A percentile compares a stretch with the other conserved stretches of the same genome.
Evolutionary conservation across 1,140 invertebrate species (phyloP).

Genomic region (Cherax destructor): DNA sequence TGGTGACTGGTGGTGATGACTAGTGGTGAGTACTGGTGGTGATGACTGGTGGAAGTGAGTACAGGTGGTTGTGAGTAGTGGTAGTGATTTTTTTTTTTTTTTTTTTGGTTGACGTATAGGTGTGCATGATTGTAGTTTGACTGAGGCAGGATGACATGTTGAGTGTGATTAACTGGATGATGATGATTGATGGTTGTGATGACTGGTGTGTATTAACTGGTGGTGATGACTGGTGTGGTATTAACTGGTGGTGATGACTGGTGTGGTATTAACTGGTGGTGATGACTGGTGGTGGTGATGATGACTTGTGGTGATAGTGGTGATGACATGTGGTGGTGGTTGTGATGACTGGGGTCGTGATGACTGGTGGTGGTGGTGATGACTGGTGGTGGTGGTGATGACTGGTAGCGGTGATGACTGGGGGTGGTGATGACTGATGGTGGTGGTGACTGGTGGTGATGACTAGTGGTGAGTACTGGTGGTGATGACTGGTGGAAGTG

Average conservation of each 20-base stretch:
- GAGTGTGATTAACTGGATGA: neutral
- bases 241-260: neutral
- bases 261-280: neutral
- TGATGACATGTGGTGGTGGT: neutral
- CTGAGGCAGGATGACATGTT: neutral
- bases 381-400: neutral
- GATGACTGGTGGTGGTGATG: neutral
- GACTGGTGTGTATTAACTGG: neutral
- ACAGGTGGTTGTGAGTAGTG: too few species aligned
- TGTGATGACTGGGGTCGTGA: neutral
- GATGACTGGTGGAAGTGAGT: neutral
- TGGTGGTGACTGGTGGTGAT: neutral
- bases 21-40: too few species aligned
- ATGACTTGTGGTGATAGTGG: neutral
- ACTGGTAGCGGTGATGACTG: neutral
- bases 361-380: neutral
- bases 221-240: neutral
- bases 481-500: constrained; percentile 2
- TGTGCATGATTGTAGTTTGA: too few species aligned
- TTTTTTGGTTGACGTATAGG: neutral
- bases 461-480: neutral
- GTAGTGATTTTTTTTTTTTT: too few species aligned
- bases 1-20: neutral
- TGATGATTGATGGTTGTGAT: neutral
- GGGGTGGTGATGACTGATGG: too few species aligned